Evolutionary conservation across 2,113 vertebrate genomes (phyloP).

Genomic region (Nymphicus hollandicus): DNA sequence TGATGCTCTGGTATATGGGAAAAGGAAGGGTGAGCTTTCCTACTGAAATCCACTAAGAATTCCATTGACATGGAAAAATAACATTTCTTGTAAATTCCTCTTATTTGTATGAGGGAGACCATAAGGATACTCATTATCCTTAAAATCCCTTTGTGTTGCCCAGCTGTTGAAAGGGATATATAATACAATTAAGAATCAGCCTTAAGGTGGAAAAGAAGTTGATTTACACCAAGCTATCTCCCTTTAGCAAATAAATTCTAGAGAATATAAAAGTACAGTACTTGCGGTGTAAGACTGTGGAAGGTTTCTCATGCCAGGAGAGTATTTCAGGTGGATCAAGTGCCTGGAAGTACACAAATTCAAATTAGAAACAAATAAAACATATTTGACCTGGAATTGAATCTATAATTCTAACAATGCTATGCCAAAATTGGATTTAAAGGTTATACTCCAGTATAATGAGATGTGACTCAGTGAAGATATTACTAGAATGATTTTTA

Average conservation of each 20-base stretch:
- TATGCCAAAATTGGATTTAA: not conserved
- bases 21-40: not conserved
- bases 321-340: not conserved
- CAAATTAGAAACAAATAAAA: not conserved
- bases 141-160: not conserved
- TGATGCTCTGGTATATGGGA: not conserved
- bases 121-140: not conserved
- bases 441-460: not conserved
- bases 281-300: not conserved
- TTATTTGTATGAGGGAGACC: accelerated
- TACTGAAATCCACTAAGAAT: not conserved
- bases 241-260: not conserved
- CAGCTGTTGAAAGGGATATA: not conserved
- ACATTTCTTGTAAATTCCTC: not conserved
- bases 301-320: not conserved
- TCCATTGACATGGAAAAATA: not conserved
- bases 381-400: not conserved
- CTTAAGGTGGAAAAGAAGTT: not conserved
- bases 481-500: not conserved
- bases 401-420: not conserved
- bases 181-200: not conserved
- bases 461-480: not conserved
- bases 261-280: not conserved
- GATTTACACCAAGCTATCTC: not conserved
- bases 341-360: not conserved